Evolutionary conservation across 2,888 invertebrate genomes (phyloP).

Genomic region (Erebia epiphron): DNA sequence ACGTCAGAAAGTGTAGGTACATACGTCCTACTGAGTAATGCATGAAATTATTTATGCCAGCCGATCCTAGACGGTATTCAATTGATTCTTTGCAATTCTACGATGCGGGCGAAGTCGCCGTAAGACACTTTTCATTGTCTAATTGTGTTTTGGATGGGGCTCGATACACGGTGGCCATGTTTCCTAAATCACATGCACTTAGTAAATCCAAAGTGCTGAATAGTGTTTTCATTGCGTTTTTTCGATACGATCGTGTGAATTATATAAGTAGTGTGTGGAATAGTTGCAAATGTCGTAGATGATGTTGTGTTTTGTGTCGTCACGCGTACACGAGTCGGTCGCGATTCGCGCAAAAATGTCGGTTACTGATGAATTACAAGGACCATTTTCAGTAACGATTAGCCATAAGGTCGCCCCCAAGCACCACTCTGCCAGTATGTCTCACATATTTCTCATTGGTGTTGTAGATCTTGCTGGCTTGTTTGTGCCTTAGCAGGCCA

Average conservation of each 20-base stretch:
- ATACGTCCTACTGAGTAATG: constrained; percentile 79
- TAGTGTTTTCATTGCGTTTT: constrained; percentile 63
- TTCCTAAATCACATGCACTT: constrained; percentile 79
- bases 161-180: constrained; percentile 78
- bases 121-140: constrained; percentile 70
- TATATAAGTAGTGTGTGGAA: constrained; percentile 69
- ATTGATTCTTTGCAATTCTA: constrained; percentile 71
- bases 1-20: constrained; percentile 83
- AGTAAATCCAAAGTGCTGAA: constrained; percentile 63
- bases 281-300: constrained; percentile 54
- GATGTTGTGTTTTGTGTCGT: constrained; percentile 60
- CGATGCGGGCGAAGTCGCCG: constrained; percentile 58
- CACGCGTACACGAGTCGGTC: constrained; percentile 57
- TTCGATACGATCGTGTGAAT: constrained; percentile 64
- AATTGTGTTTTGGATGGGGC: constrained; percentile 73
- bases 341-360: constrained; percentile 78
- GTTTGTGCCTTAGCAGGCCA: constrained; percentile 89
- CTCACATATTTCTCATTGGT: constrained; percentile 80
- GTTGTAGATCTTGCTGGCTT: constrained; percentile 89
- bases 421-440: constrained; percentile 75
- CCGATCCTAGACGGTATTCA: constrained; percentile 69
- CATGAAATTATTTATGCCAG: constrained; percentile 78
- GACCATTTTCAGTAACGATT: constrained; percentile 73
- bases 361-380: constrained; percentile 78
- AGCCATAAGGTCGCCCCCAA: constrained; percentile 69